Base-by-base conservation (phyloP, 2,888 invertebrate species). In the Sphinx pinastri region DNA sequence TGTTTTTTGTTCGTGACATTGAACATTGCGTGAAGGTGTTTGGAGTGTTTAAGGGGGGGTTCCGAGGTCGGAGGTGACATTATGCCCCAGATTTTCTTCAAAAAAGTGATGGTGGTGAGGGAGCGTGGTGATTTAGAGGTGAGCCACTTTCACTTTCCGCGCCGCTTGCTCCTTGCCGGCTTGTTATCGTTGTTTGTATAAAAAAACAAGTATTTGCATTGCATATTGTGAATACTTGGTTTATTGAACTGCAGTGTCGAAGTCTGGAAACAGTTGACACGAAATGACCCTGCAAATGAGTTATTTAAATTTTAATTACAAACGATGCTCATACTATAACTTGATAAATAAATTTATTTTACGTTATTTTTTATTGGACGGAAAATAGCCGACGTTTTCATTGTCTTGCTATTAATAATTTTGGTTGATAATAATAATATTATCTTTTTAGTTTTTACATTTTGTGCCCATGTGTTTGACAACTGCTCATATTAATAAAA, bases 21-120 rank as follows among this genome's bases (percentile, higher is more conserved):
- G 58, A 47, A 54, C 38, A 63, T 49, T 47, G 49, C 52, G 16
- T 14, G 68, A 7, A 49, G 70, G 55, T 59, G n/a, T 57, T 49
- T 51, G 31, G 45, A 13, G 16, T 14, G 10, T 49, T 67, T 57
- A 38, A 66, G 49, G 54, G 67, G 55, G 69, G 74, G 72, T 60
- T 49, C 11, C 75, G 75, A 76, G 80, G 75, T 88, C 80, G 73
- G 77, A 87, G 84, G 86, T 88, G 88, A 84, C 86, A 88, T 73
- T 80, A 94, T 94, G 93, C 93, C 93, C 84, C 93, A 93, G 89
- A 90, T 94, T 89, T 94, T 93, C 89, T 94, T 94, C 81, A 93
- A 93, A 93, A 94, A 93, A 89, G 93, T 94, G 75, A 93, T 94
- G 93, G 89, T 93, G 81, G 87, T 94, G 79, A 87, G 86, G 86